These are phyloP conservation scores for Acanthopagrus latus DNA, from an alignment of 2,797 vertebrate genomes.

Conservation along the genomic window DNA sequence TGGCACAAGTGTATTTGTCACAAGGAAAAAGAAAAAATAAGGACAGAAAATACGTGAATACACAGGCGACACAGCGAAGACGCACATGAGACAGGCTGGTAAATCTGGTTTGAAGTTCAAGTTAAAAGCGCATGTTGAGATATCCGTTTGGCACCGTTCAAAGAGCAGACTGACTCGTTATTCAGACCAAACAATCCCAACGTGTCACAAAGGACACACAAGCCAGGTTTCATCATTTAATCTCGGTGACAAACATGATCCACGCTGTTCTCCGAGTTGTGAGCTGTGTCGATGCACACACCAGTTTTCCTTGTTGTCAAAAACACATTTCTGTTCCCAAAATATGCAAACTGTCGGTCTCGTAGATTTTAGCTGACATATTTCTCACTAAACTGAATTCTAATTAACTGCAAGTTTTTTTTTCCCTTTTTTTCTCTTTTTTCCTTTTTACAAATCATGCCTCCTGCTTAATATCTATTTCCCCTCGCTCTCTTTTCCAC, in stretches of 20 bases:
- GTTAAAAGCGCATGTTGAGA: constrained; percentile 60
- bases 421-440: neutral
- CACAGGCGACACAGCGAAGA: neutral
- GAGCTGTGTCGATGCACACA: neutral
- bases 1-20: neutral
- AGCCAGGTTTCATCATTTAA: constrained; percentile 36
- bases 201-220: constrained; percentile 49
- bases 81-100: neutral
- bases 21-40: neutral
- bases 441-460: constrained; percentile 14
- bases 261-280: constrained; percentile 14
- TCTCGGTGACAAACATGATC: constrained; percentile 12
- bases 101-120: constrained; percentile 68
- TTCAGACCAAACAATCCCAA: constrained; percentile 35
- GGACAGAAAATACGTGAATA: neutral
- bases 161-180: constrained; percentile 21
- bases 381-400: neutral
- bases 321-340: constrained; percentile 21
- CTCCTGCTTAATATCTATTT: neutral
- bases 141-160: constrained; percentile 46
- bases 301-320: neutral
- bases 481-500: neutral
- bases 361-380: constrained; percentile 4
- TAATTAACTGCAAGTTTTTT: neutral
- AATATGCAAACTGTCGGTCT: constrained; percentile 17